Conservation (phyloP, 2,113 vertebrate genomes). For the Apus apus region DNA sequence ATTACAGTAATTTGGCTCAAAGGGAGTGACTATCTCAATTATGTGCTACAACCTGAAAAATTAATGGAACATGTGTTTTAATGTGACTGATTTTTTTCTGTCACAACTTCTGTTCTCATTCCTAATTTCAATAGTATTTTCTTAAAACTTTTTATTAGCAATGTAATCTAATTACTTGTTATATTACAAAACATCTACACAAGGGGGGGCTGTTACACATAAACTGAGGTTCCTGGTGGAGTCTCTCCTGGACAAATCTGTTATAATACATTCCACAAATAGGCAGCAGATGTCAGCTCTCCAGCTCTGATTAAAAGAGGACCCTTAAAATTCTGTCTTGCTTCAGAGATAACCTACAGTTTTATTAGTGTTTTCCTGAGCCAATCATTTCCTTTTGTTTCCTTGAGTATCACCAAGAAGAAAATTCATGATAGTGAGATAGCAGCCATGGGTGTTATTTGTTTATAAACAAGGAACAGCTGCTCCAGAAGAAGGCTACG, state of each 20-base stretch:
- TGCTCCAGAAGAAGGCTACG: neutral
- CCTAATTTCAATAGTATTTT: neutral
- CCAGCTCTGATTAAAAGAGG: neutral
- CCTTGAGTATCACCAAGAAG: neutral
- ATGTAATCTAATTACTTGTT: neutral
- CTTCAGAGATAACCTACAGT: neutral
- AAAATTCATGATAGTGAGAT: conserved; percentile 11
- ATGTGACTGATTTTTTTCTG: neutral
- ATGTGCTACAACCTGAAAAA: neutral
- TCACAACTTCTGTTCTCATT: neutral
- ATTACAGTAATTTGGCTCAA: conserved; percentile 46
- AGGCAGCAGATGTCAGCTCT: conserved; percentile 53
- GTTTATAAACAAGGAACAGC: conserved; percentile 17
- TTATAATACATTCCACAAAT: conserved; percentile 16
- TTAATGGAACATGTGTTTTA: rapidly evolving
- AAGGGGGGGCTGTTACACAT: neutral
- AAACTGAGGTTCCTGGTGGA: neutral
- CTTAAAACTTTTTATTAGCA: neutral
- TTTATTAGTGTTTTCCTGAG: conserved; percentile 18
- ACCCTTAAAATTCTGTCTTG: conserved; percentile 16
- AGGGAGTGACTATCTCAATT: conserved; percentile 14
- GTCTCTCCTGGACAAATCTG: neutral
- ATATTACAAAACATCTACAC: neutral
- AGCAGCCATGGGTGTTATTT: neutral
- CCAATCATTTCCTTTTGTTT: conserved; percentile 31